phyloP scores from a whole-genome alignment of 2,797 vertebrate genomes.

The Morus bassanus region DNA sequence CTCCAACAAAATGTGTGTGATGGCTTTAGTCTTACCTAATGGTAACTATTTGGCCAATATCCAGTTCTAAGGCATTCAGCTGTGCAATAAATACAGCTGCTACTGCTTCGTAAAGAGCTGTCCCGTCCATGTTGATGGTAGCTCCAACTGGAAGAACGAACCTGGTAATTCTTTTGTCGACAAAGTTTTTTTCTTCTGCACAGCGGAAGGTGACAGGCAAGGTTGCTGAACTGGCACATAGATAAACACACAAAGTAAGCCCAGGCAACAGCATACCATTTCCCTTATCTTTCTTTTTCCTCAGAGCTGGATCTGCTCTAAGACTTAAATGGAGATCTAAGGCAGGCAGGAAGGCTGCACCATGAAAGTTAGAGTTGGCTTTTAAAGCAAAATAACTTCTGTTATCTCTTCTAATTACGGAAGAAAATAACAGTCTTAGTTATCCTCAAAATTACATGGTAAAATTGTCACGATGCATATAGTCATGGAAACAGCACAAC shows the following conservation, averaged over 20 bases:
- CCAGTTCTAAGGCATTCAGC: slow-evolving; percentile 86
- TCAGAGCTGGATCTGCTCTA: neutral
- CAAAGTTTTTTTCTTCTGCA: slow-evolving; percentile 90
- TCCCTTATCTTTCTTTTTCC: neutral
- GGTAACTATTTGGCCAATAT: slow-evolving; percentile 91
- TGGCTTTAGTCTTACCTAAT: slow-evolving; percentile 82
- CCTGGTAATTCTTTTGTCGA: slow-evolving; percentile 96
- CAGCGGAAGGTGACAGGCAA: slow-evolving; percentile 96
- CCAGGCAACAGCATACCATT: neutral
- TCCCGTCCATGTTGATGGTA: slow-evolving; percentile 98
- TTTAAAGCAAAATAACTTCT: neutral
- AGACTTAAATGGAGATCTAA: neutral
- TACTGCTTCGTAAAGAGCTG: slow-evolving; percentile 95
- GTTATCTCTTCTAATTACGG: neutral
- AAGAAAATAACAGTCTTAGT: neutral
- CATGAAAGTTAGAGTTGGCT: neutral
- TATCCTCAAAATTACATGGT: neutral
- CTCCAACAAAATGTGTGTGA: neutral
- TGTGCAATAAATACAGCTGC: slow-evolving; percentile 97
- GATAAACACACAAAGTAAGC: neutral
- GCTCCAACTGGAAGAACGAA: slow-evolving; percentile 96
- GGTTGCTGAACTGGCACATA: slow-evolving; percentile 87
- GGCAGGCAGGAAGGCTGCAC: neutral
- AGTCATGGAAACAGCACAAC: neutral
- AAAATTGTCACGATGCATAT: neutral